phyloP scores from a whole-genome alignment of 1,140 invertebrate genomes.

The Ostrea edulis region DNA sequence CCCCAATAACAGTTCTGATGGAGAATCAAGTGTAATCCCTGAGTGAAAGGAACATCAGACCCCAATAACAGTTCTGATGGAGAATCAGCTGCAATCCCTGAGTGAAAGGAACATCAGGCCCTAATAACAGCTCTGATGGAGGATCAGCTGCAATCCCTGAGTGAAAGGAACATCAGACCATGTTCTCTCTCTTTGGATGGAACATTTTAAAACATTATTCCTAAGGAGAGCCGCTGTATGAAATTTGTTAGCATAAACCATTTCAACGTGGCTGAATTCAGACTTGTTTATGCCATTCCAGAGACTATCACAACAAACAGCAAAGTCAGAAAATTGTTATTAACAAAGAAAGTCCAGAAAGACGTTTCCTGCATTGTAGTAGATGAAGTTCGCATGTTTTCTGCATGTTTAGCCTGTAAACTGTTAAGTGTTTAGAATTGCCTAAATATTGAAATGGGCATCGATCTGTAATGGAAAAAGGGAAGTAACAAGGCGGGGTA shows the following conservation, averaged over 20 bases:
- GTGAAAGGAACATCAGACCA: not conserved
- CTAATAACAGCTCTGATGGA: no score
- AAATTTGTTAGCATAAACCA: not conserved
- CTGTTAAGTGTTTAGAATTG: no score
- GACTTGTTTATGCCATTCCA: not conserved
- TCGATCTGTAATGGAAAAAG: no score
- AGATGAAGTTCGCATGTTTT: slow-evolving; percentile 41
- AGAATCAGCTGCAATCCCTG: no score
- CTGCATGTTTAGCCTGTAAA: slow-evolving; percentile 14
- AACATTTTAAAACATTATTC: not conserved
- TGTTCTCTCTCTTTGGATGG: not conserved
- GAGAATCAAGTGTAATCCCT: no score
- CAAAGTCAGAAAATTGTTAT: not conserved
- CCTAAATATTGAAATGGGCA: no score
- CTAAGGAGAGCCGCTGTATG: not conserved
- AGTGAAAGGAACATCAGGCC: no score
- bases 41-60: no score
- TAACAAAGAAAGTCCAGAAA: not conserved
- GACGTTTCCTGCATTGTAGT: not conserved
- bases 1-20: no score
- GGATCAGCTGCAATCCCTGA: no score
- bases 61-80: no score
- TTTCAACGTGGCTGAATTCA: not conserved
- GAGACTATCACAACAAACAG: not conserved
- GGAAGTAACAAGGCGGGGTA: no score